phyloP scores from a whole-genome alignment of 2,888 invertebrate species.

The Caenorhabditis sp. region DNA sequence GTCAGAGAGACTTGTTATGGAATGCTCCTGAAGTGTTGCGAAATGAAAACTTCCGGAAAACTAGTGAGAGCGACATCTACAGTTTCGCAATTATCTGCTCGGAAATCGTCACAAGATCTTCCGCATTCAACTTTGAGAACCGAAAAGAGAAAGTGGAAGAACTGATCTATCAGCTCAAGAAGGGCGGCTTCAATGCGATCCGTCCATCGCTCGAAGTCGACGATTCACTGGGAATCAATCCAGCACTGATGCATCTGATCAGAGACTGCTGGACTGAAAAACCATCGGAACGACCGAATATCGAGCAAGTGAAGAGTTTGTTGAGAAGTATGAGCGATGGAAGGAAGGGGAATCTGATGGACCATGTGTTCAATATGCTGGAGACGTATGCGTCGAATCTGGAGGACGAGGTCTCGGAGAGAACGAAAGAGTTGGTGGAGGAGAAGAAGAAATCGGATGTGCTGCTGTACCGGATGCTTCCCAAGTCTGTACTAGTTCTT shows the following conservation, averaged over 20 bases:
- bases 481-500: no score
- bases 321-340: constrained; percentile 50
- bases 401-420: constrained; percentile 73
- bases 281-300: constrained; percentile 71
- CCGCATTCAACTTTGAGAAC: constrained; percentile 56
- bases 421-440: constrained; percentile 74
- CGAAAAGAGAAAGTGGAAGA: constrained; percentile 66
- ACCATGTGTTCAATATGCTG: constrained; percentile 78
- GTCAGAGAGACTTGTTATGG: constrained; percentile 66
- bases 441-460: constrained; percentile 81
- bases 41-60: constrained; percentile 18
- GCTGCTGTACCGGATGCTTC: constrained; percentile 78
- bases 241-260: constrained; percentile 66
- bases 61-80: constrained; percentile 69
- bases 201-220: constrained; percentile 62
- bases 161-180: constrained; percentile 68
- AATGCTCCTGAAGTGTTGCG: constrained; percentile 73
- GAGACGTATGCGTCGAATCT: constrained; percentile 74
- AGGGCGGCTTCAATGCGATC: constrained; percentile 64
- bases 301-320: constrained; percentile 64
- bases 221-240: constrained; percentile 43
- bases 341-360: constrained; percentile 75
- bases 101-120: constrained; percentile 62
- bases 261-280: constrained; percentile 77
- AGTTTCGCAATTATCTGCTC: constrained; percentile 72